Conservation (phyloP, 1,140 invertebrate species). For the Aphaenogaster rudis region DNA sequence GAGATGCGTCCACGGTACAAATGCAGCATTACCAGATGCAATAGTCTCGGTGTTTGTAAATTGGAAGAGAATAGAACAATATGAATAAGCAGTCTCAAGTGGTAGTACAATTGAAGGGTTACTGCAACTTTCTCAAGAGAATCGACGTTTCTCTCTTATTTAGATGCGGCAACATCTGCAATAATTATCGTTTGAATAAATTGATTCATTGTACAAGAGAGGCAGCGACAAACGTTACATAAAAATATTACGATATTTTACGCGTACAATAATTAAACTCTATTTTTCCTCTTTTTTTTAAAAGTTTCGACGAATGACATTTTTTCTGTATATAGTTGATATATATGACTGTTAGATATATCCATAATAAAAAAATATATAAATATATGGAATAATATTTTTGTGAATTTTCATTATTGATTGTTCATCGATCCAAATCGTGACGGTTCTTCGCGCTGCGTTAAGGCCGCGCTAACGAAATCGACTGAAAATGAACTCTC, state of each 20-base stretch:
- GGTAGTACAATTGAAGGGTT: not conserved
- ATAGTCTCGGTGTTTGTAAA: constrained; percentile 29
- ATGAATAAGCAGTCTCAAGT: constrained; percentile 1
- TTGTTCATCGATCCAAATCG: not conserved
- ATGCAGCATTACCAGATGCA: constrained; percentile 62
- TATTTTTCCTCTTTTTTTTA: not conserved
- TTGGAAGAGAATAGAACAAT: constrained; percentile 25
- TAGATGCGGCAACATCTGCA: not conserved
- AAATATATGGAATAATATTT: not conserved
- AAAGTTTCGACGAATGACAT: not conserved
- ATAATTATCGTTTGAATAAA: constrained; percentile 14
- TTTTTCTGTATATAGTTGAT: not conserved
- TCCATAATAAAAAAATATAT: no score
- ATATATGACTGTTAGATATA: not conserved
- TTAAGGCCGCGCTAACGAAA: constrained; percentile 33
- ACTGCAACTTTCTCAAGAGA: not conserved
- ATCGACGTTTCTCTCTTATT: constrained; percentile 24
- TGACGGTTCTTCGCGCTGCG: constrained; percentile 8
- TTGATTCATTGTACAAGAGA: not conserved
- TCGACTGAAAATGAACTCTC: constrained; percentile 51
- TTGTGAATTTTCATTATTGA: not conserved
- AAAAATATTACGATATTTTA: not conserved
- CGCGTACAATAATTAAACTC: not conserved
- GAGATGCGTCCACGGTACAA: constrained; percentile 70
- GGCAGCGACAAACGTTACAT: not conserved